These are phyloP conservation scores for Orthonyx spaldingii DNA, from an alignment of 2,113 vertebrate species.

Conservation along the genomic window DNA sequence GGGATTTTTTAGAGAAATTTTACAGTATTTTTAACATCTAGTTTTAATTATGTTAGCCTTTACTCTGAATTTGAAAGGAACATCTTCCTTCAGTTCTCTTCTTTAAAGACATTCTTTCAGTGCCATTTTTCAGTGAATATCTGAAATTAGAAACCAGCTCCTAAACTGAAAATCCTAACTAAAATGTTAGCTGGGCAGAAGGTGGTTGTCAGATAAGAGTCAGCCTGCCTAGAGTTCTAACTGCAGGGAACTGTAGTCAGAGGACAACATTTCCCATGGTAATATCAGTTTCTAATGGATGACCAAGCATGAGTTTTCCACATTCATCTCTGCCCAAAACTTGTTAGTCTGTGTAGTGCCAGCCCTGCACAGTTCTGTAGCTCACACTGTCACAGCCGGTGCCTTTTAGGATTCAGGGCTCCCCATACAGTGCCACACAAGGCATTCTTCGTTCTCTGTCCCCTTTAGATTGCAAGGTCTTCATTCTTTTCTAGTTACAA, in stretches of 20 bases:
- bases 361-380: background rate
- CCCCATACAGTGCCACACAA: background rate
- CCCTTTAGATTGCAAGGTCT: background rate
- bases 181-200: background rate
- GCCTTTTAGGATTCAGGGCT: background rate
- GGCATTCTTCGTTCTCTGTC: background rate
- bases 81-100: background rate
- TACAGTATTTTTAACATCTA: background rate
- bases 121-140: background rate
- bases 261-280: background rate
- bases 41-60: background rate
- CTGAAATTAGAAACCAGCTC: background rate
- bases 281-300: background rate
- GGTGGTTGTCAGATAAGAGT: background rate
- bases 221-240: background rate
- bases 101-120: background rate
- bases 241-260: background rate
- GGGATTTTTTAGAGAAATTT: background rate
- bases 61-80: background rate
- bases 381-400: background rate
- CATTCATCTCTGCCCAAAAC: background rate
- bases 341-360: background rate
- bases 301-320: background rate
- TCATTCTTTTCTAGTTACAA: background rate
- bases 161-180: background rate